Base-by-base conservation (phyloP, 2,797 vertebrate species). In the Tamandua tetradactyla region DNA sequence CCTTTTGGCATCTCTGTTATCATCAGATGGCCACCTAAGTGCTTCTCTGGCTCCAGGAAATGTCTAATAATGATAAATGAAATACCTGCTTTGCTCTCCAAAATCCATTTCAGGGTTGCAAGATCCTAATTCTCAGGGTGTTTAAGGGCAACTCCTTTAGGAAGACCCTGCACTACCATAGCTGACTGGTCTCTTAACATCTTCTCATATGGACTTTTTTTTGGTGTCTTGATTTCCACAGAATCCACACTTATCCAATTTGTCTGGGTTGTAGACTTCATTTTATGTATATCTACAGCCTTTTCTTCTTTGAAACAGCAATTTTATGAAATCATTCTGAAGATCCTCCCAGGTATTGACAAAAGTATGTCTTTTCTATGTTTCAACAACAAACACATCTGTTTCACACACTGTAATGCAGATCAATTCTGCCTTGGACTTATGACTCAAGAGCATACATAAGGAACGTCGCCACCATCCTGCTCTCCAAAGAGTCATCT, bases 371-470 rank as follows among this genome's bases (percentile, higher is more conserved):
- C 98, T 98, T 97, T 97, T 98, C 85, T 98, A 98, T 0, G 98
- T 98, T 81, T 98, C 98, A 44, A 98, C 98, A 7, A 98, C 97
- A 96, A 98, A 98, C 44, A 98, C 97, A 0, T 98, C 98, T 49
- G 97, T 98, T 87, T 98, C 98, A 81, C 98, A 98, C 2, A 99
- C 98, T 6, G 98, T 98, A 10, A 99, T 98, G 69, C 98, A 99
- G 87, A 98, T 98, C 42, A 99, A 98, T 97, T 99, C 98, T 91
- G 98, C 98, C 86, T 98, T 98, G 85, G 98, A 98, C 96, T 98
- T 99, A 88, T 47, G 47, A 47, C 47, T 47, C 47, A 7, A 47
- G 47, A 47, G 47, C 47, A 47, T 7, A 47, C 12, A 12, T 47
- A 12, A 47, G 47, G 47, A 47, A 12, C n/a, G 47, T 7, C 47